phyloP scores from a whole-genome alignment of 2,113 vertebrate genomes.

The Scatophagus argus region DNA sequence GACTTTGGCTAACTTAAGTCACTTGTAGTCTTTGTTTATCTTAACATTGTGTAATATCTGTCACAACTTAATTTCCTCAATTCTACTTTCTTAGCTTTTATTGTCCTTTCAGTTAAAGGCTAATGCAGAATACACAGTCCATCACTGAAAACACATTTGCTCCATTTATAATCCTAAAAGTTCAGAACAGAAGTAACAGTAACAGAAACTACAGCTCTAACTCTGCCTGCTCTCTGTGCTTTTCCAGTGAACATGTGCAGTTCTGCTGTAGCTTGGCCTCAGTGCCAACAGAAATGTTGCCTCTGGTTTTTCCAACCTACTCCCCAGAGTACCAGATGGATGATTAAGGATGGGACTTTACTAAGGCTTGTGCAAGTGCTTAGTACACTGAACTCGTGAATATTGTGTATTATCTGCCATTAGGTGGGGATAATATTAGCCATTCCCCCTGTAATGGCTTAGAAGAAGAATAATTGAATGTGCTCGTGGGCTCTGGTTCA shows the following conservation, averaged over 20 bases:
- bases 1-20: slow-evolving; percentile 39
- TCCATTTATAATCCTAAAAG: slow-evolving; percentile 10
- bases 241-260: slow-evolving; percentile 57
- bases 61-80: neutral
- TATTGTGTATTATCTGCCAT: slow-evolving; percentile 82
- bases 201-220: slow-evolving; percentile 28
- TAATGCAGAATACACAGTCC: slow-evolving; percentile 4
- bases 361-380: slow-evolving; percentile 75
- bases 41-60: slow-evolving; percentile 10
- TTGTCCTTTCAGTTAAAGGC: slow-evolving; percentile 15
- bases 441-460: slow-evolving; percentile 72
- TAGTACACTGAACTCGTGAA: slow-evolving; percentile 76
- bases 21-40: slow-evolving; percentile 35
- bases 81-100: slow-evolving; percentile 17
- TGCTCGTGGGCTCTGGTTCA: slow-evolving; percentile 73
- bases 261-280: slow-evolving; percentile 36
- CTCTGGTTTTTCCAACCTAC: slow-evolving; percentile 62
- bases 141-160: slow-evolving; percentile 9
- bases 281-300: slow-evolving; percentile 54
- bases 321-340: slow-evolving; percentile 76
- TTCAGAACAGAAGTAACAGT: too few relatives aligned
- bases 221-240: slow-evolving; percentile 14
- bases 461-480: slow-evolving; percentile 77
- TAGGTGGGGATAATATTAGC: slow-evolving; percentile 77
- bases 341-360: slow-evolving; percentile 83